These are phyloP conservation scores for Habroteleia sp. DNA, from an alignment of 2,888 invertebrate genomes.

Conservation along the genomic window DNA sequence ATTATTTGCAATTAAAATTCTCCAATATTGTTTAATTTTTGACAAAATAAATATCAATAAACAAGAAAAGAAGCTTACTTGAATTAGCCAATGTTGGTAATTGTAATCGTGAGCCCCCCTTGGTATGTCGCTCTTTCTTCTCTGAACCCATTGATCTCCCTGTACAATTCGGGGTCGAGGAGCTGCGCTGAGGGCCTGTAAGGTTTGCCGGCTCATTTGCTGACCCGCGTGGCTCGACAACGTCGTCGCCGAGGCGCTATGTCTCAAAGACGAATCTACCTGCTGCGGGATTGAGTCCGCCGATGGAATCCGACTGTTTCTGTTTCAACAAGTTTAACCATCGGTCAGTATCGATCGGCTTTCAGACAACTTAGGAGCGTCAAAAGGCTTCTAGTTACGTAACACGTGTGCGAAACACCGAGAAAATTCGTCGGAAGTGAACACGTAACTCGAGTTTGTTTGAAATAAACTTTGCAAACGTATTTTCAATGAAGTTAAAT, in stretches of 20 bases:
- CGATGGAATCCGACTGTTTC: slow-evolving; percentile 84
- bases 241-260: slow-evolving; percentile 77
- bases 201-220: slow-evolving; percentile 87
- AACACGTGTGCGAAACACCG: slow-evolving; percentile 10
- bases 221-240: slow-evolving; percentile 80
- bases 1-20: too few relatives aligned
- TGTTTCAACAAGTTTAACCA: slow-evolving; percentile 72
- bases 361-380: background rate
- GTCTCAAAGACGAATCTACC: slow-evolving; percentile 79
- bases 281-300: slow-evolving; percentile 84
- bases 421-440: slow-evolving; percentile 25
- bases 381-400: slow-evolving; percentile 33
- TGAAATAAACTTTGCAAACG: background rate
- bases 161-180: slow-evolving; percentile 89
- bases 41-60: too few relatives aligned
- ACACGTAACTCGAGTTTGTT: slow-evolving; percentile 5
- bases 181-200: slow-evolving; percentile 88
- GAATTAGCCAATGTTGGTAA: slow-evolving; percentile 95
- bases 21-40: too few relatives aligned
- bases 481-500: too few relatives aligned
- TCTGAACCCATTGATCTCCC: slow-evolving; percentile 87
- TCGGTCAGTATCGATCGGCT: slow-evolving; percentile 40
- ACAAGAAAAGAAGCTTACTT: slow-evolving; percentile 81
- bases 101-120: slow-evolving; percentile 82
- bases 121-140: slow-evolving; percentile 82